Evolutionary conservation across 1,140 invertebrate species (phyloP), one percentile per base, ranked within the genome.

Genomic region (Calephelis virginiensis): DNA sequence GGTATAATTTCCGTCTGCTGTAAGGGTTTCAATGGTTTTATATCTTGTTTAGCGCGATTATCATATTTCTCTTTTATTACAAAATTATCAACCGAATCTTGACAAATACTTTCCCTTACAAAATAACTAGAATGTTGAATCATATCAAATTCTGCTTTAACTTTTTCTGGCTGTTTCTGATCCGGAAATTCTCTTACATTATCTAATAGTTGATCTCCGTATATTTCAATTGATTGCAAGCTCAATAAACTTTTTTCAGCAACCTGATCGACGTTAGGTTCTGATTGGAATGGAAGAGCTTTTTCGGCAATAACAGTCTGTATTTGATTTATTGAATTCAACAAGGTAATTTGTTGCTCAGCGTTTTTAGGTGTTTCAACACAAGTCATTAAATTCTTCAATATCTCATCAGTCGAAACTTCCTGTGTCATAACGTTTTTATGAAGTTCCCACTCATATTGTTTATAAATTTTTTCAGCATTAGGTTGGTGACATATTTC

Each of bases 1-100:
- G 68, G 43, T 59, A 87, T 63, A 13, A 82, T 60, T 76, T 84
- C 80, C 53, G 74, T 84, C 76, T 83, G 79, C 69, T 85, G 66
- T 68, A 87, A 13, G 1, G 83, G 72, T 66, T 75, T 83, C 11
- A 79, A 63, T 68, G 77, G 74, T 61, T 78, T 60, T 63, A 89
- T 13, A n/a, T 77, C 67, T 76, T 80, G 67, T 56, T 69, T 76
- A 17, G 76, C 63, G 56, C 76, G 69, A 64, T 70, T 70, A 11
- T 66, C 49, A 61, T 69, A 56, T 28, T 66, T 70, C 60, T 69
- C 48, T 67, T 73, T 71, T 61, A 50, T 60, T 48, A 40, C 43
- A 38, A 85, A 69, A 59, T 70, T 56, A 48, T 73, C 49, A 64
- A 73, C 64, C 38, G 67, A 40, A 67, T 89, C 84, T 17, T 82